phyloP scores from a whole-genome alignment of 1,140 invertebrate genomes.

The Leptopilina clavipes region DNA sequence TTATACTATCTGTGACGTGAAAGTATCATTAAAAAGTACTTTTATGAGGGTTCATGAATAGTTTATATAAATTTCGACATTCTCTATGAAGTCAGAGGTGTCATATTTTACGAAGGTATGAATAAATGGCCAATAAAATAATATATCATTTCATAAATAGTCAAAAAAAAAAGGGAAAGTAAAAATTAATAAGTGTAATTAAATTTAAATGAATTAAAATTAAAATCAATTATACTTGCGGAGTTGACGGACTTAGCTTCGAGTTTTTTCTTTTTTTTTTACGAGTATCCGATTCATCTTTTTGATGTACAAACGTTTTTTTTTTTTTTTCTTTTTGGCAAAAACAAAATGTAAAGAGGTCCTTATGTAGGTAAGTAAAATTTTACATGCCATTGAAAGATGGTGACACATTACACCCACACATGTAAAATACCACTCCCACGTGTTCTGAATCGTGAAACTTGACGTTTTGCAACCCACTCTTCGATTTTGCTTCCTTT shows the following conservation, averaged over 20 bases:
- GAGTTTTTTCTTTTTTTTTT: no score
- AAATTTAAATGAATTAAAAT: no score
- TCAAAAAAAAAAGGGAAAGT: background rate
- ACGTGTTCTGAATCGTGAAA: slow-evolving; percentile 12
- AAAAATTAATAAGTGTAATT: no score
- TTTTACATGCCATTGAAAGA: slow-evolving; percentile 18
- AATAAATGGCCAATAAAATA: slow-evolving; percentile 28
- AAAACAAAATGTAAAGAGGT: background rate
- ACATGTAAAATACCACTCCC: slow-evolving; percentile 19
- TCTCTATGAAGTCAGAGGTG: slow-evolving; percentile 3
- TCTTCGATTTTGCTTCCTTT: slow-evolving; percentile 27
- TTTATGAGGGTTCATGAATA: slow-evolving; percentile 2
- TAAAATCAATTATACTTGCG: no score
- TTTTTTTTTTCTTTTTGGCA: background rate
- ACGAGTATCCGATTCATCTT: background rate
- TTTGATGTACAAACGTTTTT: background rate
- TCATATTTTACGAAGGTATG: slow-evolving; percentile 5
- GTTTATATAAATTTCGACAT: slow-evolving; percentile 14
- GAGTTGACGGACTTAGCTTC: no score
- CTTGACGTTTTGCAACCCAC: slow-evolving; percentile 30
- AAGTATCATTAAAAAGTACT: slow-evolving; percentile 16
- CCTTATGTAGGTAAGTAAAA: background rate
- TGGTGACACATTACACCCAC: slow-evolving; percentile 29
- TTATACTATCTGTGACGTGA: background rate
- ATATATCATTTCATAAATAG: background rate